phyloP scores from a whole-genome alignment of 2,888 invertebrate species.

The Drepana falcataria region DNA sequence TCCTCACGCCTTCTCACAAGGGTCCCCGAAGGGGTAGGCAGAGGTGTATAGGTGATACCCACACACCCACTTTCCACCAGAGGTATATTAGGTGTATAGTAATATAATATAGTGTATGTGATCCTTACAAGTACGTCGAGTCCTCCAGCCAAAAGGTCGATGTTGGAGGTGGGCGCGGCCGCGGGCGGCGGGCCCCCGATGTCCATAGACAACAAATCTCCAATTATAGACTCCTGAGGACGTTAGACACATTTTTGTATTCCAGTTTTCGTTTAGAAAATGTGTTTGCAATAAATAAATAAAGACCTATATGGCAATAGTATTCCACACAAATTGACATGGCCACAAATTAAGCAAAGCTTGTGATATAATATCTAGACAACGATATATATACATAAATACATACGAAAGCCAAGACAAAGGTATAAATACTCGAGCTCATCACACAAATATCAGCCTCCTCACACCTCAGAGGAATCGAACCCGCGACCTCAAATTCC shows the following conservation, averaged over 20 bases:
- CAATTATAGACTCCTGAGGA: constrained; percentile 93
- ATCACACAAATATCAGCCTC: too few relatives aligned
- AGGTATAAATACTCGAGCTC: too few relatives aligned
- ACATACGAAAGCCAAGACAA: too few relatives aligned
- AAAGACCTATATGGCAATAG: too few relatives aligned
- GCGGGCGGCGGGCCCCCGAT: constrained; percentile 85
- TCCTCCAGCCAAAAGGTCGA: constrained; percentile 93
- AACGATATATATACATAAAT: too few relatives aligned
- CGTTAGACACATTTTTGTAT: not conserved
- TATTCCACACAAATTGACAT: too few relatives aligned
- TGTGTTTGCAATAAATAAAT: not conserved
- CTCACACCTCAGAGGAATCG: too few relatives aligned
- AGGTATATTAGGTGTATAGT: not conserved
- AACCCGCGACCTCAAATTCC: too few relatives aligned
- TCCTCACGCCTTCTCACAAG: too few relatives aligned
- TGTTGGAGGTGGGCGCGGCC: constrained; percentile 79
- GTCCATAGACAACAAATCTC: constrained; percentile 98
- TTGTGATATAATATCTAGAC: too few relatives aligned
- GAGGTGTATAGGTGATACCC: not conserved
- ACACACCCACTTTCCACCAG: not conserved
- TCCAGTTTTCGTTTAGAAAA: not conserved
- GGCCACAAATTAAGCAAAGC: too few relatives aligned
- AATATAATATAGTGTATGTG: not conserved
- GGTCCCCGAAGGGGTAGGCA: too few relatives aligned
- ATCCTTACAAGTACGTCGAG: constrained; percentile 88